A percentile compares a stretch with the other conserved stretches of the same genome.
Conservation (phyloP, 2,888 invertebrate genomes). For the Vesta saturnalis region DNA sequence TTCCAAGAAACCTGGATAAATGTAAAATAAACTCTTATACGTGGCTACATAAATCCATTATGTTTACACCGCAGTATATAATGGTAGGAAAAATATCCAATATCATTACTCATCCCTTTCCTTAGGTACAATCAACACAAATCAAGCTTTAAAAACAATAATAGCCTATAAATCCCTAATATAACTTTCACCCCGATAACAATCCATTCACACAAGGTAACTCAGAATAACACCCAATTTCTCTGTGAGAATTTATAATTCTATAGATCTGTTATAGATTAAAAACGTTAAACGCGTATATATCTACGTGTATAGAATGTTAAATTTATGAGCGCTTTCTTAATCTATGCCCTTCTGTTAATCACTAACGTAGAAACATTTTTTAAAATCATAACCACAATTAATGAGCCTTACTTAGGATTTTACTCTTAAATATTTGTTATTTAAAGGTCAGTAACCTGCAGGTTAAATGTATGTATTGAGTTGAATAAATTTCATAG, state of each 20-base stretch:
- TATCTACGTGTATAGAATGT: background rate
- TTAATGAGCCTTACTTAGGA: too few species aligned
- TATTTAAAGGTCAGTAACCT: too few species aligned
- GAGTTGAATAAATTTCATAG: too few species aligned
- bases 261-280: slow-evolving; percentile 15
- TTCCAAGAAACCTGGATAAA: too few species aligned
- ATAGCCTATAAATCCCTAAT: slow-evolving; percentile 58
- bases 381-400: too few species aligned
- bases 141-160: slow-evolving; percentile 52
- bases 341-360: background rate
- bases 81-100: too few species aligned
- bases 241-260: slow-evolving; percentile 36
- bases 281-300: slow-evolving; percentile 4
- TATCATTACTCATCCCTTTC: slow-evolving; percentile 15
- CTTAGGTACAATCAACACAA: slow-evolving; percentile 48
- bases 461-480: too few species aligned
- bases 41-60: too few species aligned
- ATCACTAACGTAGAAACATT: too few species aligned
- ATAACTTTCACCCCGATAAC: slow-evolving; percentile 54
- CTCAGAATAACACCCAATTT: slow-evolving; percentile 50
- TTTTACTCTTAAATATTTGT: too few species aligned
- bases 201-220: slow-evolving; percentile 48
- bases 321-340: slow-evolving; percentile 21
- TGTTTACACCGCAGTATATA: too few species aligned
- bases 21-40: too few species aligned